Evolutionary conservation across 2,113 vertebrate genomes (phyloP), one percentile per base, ranked within the genome.

Genomic region (Noctilio leporinus): DNA sequence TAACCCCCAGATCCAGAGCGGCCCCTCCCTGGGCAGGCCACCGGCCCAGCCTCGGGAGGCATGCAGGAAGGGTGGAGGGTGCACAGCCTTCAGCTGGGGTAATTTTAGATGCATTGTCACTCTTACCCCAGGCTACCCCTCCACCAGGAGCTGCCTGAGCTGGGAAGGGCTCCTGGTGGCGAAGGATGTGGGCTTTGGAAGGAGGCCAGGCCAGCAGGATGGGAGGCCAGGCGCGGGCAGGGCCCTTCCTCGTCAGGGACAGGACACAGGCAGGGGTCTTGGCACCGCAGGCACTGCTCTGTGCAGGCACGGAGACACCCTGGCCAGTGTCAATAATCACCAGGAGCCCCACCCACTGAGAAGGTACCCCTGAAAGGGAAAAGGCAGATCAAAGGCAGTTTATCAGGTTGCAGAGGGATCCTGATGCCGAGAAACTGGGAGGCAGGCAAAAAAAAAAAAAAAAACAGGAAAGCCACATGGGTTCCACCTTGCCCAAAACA

Each of bases 161-260:
- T 97, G 98, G 98, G 98, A 99, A 98, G 99, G 98, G 98, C 98
- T 98, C 97, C 98, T 99, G 98, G 72, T 98, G 97, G 98, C 97
- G 78, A 99, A 99, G 99, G 99, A 99, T 99, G 98, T 98, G 97
- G 97, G 98, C 98, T 97, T 98, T 98, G 98, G 98, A 98, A 96
- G 64, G 96, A 83, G 95, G 98, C 98, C 98, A 98, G 96, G 95
- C 94, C 96, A 94, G 96, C 98, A 99, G 99, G 98, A 99, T 98
- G 98, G 98, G 97, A 98, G 97, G 98, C 98, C 94, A 97, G 96
- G 97, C 35, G 40, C n/a, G 28, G 62, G 28, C 76, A 30, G 45
- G 82, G 65, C 17, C 45, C 62, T 91, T 85, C 65, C 81, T 89
- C 38, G 0, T 5, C 10, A n/a, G 45, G 7, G 55, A 20, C 72